These are phyloP conservation scores for pig (Sus scrofa) DNA, from an alignment of 2,113 vertebrate species.

Conservation along the genomic window T2T-Sscrofa CM000820.6:141852001-141852500, in stretches of 20 bases:
- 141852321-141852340: background rate
- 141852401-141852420: background rate
- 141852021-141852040: too few species aligned
- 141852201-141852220: background rate
- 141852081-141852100: too few species aligned
- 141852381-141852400: background rate
- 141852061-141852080: too few species aligned
- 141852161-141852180: background rate
- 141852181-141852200: background rate
- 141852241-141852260: background rate
- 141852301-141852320: background rate
- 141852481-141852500: too few species aligned
- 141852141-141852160: background rate
- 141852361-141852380: background rate
- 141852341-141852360: background rate
- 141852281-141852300: background rate
- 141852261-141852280: background rate
- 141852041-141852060: too few species aligned
- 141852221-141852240: background rate
- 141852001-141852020: too few species aligned
- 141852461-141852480: too few species aligned
- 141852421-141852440: accelerated
- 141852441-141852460: too few species aligned
- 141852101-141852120: too few species aligned
- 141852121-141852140: background rate